Evolutionary conservation across 2,888 invertebrate genomes (phyloP).

Genomic region (Anticlea derivata): DNA sequence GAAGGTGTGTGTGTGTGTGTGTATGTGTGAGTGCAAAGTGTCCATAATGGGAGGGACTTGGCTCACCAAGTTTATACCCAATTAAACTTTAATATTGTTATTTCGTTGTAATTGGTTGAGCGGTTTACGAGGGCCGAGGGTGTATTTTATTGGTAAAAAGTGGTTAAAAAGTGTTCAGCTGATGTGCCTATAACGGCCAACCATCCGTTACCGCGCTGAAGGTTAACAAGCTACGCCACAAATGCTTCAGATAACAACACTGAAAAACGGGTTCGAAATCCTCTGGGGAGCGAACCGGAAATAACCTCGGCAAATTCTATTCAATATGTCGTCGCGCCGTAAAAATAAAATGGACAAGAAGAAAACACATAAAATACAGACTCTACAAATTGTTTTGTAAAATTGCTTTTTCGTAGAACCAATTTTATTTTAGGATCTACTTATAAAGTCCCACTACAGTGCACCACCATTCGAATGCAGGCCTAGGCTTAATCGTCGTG

Average conservation of each 20-base stretch:
- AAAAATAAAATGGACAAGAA: conserved; percentile 67
- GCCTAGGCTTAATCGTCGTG: too few relatives aligned
- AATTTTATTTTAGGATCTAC: too few relatives aligned
- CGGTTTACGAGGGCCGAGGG: conserved; percentile 31
- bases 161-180: too few relatives aligned
- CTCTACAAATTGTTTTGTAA: conserved; percentile 2
- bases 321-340: conserved; percentile 69
- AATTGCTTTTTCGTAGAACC: background rate
- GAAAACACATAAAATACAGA: conserved; percentile 41
- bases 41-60: conserved; percentile 43
- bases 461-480: too few relatives aligned
- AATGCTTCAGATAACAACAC: background rate
- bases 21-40: conserved; percentile 5
- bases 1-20: conserved; percentile 12
- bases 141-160: conserved; percentile 22
- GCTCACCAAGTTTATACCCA: conserved; percentile 44
- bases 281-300: conserved; percentile 42
- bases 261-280: background rate
- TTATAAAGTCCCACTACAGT: too few relatives aligned
- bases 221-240: too few relatives aligned
- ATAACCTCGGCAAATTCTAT: conserved; percentile 64
- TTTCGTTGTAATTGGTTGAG: conserved; percentile 44
- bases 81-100: conserved; percentile 55
- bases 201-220: too few relatives aligned
- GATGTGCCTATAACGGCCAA: too few relatives aligned